phyloP scores from a whole-genome alignment of 2,888 invertebrate species.

The Drosophila fulvimacula region DNA sequence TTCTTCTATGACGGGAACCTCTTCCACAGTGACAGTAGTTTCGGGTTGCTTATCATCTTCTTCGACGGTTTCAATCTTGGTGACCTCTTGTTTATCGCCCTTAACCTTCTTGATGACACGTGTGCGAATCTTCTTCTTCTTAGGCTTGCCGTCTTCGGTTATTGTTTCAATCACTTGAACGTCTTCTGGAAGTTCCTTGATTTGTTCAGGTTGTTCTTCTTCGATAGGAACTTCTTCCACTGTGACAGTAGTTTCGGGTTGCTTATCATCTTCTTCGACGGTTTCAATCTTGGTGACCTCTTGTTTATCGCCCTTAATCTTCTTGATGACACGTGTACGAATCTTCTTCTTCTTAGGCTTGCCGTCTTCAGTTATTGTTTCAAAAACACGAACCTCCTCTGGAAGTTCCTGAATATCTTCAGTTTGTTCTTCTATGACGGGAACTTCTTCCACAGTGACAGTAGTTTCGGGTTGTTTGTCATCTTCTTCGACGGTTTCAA shows the following conservation, averaged over 20 bases:
- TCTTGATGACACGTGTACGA: slow-evolving; percentile 41
- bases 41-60: slow-evolving; percentile 37
- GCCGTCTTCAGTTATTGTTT: slow-evolving; percentile 33
- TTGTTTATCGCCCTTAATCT: slow-evolving; percentile 48
- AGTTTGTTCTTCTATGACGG: slow-evolving; percentile 20
- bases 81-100: slow-evolving; percentile 40
- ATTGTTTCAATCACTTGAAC: slow-evolving; percentile 36
- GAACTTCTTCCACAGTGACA: slow-evolving; percentile 28
- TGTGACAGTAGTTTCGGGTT: slow-evolving; percentile 37
- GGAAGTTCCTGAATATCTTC: slow-evolving; percentile 35
- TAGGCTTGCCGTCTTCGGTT: slow-evolving; percentile 34
- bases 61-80: slow-evolving; percentile 42
- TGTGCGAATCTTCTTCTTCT: slow-evolving; percentile 43
- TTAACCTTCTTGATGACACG: slow-evolving; percentile 38
- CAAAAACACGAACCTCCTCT: slow-evolving; percentile 33
- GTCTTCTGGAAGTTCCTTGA: slow-evolving; percentile 38
- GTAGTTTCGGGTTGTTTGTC: slow-evolving; percentile 31
- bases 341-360: slow-evolving; percentile 45
- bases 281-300: slow-evolving; percentile 46
- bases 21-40: slow-evolving; percentile 37
- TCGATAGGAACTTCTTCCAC: slow-evolving; percentile 26
- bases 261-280: slow-evolving; percentile 40
- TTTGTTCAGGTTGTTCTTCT: slow-evolving; percentile 26
- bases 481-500: slow-evolving; percentile 38
- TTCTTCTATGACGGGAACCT: slow-evolving; percentile 16